phyloP scores from a whole-genome alignment of 2,113 vertebrate species.

The Strigops habroptila region DNA sequence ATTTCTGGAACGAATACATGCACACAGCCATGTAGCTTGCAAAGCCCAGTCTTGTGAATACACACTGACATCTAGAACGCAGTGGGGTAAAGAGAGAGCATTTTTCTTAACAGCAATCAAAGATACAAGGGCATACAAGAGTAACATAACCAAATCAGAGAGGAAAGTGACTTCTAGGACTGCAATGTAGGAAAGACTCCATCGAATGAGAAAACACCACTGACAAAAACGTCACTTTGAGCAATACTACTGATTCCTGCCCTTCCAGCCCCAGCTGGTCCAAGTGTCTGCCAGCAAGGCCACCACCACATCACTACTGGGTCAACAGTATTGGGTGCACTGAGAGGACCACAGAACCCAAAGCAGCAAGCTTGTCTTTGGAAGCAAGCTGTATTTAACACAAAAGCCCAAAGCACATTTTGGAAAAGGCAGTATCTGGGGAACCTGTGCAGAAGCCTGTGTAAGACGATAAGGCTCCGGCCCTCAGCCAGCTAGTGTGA shows the following conservation, averaged over 20 bases:
- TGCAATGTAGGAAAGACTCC: background rate
- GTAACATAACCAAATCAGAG: background rate
- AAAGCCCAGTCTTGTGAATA: background rate
- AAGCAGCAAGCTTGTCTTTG: background rate
- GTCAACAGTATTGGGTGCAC: background rate
- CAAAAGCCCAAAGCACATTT: background rate
- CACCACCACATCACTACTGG: background rate
- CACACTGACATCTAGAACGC: background rate
- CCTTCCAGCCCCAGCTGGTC: background rate
- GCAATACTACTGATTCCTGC: background rate
- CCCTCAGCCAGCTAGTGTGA: background rate
- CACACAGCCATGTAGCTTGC: background rate
- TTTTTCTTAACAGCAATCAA: background rate
- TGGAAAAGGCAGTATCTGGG: background rate
- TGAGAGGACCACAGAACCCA: background rate
- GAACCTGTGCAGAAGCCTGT: background rate
- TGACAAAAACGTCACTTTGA: background rate
- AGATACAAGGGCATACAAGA: background rate
- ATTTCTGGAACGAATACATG: background rate
- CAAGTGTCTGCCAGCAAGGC: background rate
- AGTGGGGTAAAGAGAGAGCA: background rate
- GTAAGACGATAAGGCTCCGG: background rate
- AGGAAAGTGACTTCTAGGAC: background rate
- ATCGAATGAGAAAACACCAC: background rate
- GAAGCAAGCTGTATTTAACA: background rate